Conservation (phyloP, 2,888 invertebrate species). For the Tridacna gigas region DNA sequence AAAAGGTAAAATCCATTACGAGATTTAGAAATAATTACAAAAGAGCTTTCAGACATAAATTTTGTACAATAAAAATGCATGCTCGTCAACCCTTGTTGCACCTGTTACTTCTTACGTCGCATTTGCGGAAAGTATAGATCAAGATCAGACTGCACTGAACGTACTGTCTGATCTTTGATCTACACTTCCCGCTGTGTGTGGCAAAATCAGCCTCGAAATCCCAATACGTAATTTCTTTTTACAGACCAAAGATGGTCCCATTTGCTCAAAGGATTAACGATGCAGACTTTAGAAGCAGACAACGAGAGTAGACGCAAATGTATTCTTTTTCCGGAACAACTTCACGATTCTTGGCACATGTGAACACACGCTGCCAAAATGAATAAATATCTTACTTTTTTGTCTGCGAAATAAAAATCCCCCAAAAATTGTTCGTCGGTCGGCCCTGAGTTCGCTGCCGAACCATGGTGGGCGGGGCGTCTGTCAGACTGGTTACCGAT, state of each 20-base stretch:
- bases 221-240: no score
- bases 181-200: no score
- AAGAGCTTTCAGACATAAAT: no score
- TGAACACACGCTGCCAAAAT: conserved; percentile 8
- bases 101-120: background rate
- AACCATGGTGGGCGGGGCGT: background rate
- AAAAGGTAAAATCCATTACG: no score
- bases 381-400: conserved; percentile 9
- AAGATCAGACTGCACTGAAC: no score
- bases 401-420: conserved; percentile 10
- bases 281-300: background rate
- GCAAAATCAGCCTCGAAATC: no score
- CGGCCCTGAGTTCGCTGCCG: background rate
- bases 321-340: conserved; percentile 3
- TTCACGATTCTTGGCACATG: conserved; percentile 20
- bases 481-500: conserved; percentile 15
- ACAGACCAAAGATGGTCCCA: background rate
- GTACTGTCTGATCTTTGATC: no score
- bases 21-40: no score
- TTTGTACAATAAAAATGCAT: no score
- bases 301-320: background rate
- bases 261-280: background rate
- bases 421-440: background rate
- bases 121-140: background rate
- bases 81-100: background rate